A percentile compares a stretch with the other conserved stretches of the same genome.
Evolutionary conservation across 2,797 vertebrate genomes (phyloP).

Genomic region (Graptemys geographica): DNA sequence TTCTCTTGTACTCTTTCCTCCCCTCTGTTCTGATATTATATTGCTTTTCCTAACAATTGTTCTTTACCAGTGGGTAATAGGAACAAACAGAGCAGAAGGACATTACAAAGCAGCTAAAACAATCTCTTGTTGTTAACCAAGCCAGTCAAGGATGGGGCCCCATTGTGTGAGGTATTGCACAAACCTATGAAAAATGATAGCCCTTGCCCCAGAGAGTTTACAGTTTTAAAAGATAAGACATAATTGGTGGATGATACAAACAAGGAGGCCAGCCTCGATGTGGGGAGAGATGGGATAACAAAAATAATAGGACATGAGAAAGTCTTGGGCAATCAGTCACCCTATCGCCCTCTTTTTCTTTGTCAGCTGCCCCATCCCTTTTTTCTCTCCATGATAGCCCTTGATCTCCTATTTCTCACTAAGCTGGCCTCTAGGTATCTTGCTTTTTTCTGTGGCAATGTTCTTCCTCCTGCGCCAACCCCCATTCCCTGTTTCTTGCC

Average conservation of each 20-base stretch:
- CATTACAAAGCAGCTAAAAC: constrained; percentile 19
- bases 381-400: constrained; percentile 6
- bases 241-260: not conserved
- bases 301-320: not conserved
- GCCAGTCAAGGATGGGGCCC: not conserved
- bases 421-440: not conserved
- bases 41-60: not conserved
- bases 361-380: not conserved
- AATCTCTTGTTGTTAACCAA: not conserved
- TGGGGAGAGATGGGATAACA: not conserved
- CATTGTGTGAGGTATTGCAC: not conserved
- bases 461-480: constrained; percentile 6
- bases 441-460: not conserved
- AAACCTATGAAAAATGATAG: not conserved
- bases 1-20: not conserved
- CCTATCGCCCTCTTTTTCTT: not conserved
- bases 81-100: not conserved
- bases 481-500: constrained; percentile 40
- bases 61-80: not conserved
- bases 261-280: not conserved
- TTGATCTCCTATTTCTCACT: constrained; percentile 18
- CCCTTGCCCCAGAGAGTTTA: not conserved
- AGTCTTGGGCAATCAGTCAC: not conserved
- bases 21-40: not conserved
- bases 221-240: not conserved